A percentile compares a stretch with the other conserved stretches of the same genome.
Conservation (phyloP, 1,140 invertebrate species). For the Globodera ellingtonae region DNA sequence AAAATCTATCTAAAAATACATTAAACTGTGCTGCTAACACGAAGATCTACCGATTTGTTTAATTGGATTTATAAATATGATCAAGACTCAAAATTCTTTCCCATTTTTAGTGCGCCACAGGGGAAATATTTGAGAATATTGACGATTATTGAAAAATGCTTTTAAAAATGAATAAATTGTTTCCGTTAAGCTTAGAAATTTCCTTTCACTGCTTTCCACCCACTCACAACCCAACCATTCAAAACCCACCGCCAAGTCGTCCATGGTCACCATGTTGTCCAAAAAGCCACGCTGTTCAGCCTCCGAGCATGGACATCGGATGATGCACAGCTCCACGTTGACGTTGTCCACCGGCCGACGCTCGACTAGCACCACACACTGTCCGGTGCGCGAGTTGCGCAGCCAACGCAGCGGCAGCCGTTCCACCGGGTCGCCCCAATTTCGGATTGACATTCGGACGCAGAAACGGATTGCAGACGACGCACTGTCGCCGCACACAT, state of each 20-base stretch:
- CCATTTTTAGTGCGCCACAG: too few relatives aligned
- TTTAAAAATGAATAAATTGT: too few relatives aligned
- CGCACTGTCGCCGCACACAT: too few relatives aligned
- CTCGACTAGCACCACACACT: neutral
- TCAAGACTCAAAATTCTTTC: too few relatives aligned
- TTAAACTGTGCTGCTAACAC: too few relatives aligned
- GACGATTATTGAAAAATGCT: too few relatives aligned
- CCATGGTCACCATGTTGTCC: neutral
- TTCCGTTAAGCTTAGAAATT: too few relatives aligned
- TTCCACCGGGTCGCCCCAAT: neutral
- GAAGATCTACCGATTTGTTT: too few relatives aligned
- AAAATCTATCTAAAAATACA: neutral
- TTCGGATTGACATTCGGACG: neutral
- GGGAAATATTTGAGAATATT: too few relatives aligned
- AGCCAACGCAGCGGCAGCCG: neutral
- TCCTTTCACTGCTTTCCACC: too few relatives aligned
- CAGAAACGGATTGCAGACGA: neutral
- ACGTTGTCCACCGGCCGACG: neutral
- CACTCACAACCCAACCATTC: too few relatives aligned
- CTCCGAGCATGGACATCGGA: neutral
- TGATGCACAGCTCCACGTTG: neutral
- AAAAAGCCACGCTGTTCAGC: neutral
- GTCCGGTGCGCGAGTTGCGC: neutral
- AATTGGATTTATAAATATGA: too few relatives aligned
- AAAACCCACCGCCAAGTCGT: neutral